Evolutionary conservation across 2,888 invertebrate species (phyloP).

Genomic region (Pristionchus entomophagus): DNA sequence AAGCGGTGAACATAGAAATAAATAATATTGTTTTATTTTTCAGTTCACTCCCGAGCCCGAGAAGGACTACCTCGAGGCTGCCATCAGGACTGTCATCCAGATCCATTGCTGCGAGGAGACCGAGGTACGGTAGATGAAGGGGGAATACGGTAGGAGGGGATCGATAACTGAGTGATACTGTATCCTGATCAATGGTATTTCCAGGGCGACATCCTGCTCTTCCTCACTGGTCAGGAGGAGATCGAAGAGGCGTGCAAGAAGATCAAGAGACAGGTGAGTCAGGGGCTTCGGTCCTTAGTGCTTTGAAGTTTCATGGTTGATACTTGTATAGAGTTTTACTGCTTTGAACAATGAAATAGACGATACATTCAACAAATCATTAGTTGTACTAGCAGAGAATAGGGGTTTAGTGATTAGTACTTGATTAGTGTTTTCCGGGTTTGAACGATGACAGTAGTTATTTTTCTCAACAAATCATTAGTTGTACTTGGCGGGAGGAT

Average conservation of each 20-base stretch:
- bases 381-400: too few relatives aligned
- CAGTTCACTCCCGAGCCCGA: slow-evolving; percentile 97
- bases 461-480: too few relatives aligned
- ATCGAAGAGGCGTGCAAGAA: slow-evolving; percentile 99
- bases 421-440: too few relatives aligned
- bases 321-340: background rate
- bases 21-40: slow-evolving; percentile 52
- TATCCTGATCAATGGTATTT: background rate
- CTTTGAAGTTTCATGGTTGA: background rate
- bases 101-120: slow-evolving; percentile 88
- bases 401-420: too few relatives aligned
- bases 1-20: too few relatives aligned
- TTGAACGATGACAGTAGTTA: too few relatives aligned
- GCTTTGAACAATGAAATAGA: background rate
- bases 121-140: slow-evolving; percentile 51
- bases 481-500: too few relatives aligned
- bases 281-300: background rate
- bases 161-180: background rate
- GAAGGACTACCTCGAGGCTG: slow-evolving; percentile 96
- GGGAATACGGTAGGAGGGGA: background rate
- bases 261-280: slow-evolving; percentile 89
- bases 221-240: slow-evolving; percentile 89
- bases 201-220: slow-evolving; percentile 90
- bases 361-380: too few relatives aligned
- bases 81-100: slow-evolving; percentile 95